Evolutionary conservation across 2,113 vertebrate genomes (phyloP).

Genomic region (Cacatua alba): DNA sequence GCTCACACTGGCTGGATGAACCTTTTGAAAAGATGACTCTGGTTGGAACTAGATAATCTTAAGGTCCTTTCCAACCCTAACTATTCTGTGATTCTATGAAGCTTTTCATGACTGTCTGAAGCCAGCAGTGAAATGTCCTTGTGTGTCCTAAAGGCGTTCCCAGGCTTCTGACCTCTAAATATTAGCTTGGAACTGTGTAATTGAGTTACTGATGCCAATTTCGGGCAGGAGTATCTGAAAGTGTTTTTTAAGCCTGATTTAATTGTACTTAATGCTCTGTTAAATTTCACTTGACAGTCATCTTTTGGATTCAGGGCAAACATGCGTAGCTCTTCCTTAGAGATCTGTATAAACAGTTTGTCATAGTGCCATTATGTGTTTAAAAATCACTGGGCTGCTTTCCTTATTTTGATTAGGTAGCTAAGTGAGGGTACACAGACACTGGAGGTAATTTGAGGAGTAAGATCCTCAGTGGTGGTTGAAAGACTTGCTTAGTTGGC

Average conservation of each 20-base stretch:
- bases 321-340: background rate
- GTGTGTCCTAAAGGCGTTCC: background rate
- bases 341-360: background rate
- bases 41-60: background rate
- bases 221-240: background rate
- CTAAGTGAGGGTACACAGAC: background rate
- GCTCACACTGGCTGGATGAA: fast-evolving
- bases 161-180: background rate
- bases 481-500: background rate
- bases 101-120: background rate
- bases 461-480: background rate
- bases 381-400: background rate
- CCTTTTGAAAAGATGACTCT: background rate
- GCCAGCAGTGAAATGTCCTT: background rate
- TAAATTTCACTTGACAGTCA: background rate
- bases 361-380: background rate
- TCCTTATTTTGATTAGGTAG: background rate
- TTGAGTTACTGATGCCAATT: background rate
- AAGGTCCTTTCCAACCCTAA: background rate
- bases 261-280: background rate
- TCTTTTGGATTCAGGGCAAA: background rate
- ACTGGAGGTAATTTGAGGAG: background rate
- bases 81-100: background rate
- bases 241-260: slow-evolving; percentile 1
- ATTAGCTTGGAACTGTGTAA: background rate